Base-by-base conservation (phyloP, 2,113 vertebrate species). In the Cygnus atratus region DNA sequence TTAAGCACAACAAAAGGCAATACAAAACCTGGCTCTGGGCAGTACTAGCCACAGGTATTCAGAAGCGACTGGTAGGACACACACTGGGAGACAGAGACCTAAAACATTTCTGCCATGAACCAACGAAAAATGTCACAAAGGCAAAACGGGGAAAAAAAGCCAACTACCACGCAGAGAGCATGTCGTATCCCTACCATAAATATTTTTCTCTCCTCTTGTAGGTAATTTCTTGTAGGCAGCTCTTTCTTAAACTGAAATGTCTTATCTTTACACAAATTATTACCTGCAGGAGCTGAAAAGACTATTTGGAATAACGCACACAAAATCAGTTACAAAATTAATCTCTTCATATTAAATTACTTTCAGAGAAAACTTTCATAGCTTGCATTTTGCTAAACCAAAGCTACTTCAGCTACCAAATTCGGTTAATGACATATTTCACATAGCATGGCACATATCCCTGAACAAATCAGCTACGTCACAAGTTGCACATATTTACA, bases 371-470 rank as follows among this genome's bases (percentile, higher is more conserved):
- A 90, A 67, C 68, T n/a, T 81, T 86, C 73, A 14, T 35, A 67
- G 43, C 31, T 71, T 29, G 59, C 43, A 52, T 86, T 87, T 52
- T 78, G n/a, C 70, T 76, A 29, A 81, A 67, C 43, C 61, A 78
- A 88, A 90, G 88, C 83, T 71, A 18, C 72, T 96, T 50, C 61
- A 92, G 91, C 94, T 86, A n/a, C 75, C 22, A 48, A 88, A 92
- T 93, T 90, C 80, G 80, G 87, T 84, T 93, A 93, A 88, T 91
- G 91, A 91, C 21, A 92, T 14, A 66, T 90, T 94, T 77, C 71
- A 85, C 75, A 26, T 2, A 50, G 44, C 46, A 10, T 3, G 59
- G 77, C 84, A 70, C 6, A 15, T 3, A 72, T 46, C 91, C 73
- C 83, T 52, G 83, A 92, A 93, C 88, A 88, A 91, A 92, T 20